These are phyloP conservation scores for Papilio polyxenes DNA, from an alignment of 1,140 invertebrate genomes.

Conservation along the genomic window DNA sequence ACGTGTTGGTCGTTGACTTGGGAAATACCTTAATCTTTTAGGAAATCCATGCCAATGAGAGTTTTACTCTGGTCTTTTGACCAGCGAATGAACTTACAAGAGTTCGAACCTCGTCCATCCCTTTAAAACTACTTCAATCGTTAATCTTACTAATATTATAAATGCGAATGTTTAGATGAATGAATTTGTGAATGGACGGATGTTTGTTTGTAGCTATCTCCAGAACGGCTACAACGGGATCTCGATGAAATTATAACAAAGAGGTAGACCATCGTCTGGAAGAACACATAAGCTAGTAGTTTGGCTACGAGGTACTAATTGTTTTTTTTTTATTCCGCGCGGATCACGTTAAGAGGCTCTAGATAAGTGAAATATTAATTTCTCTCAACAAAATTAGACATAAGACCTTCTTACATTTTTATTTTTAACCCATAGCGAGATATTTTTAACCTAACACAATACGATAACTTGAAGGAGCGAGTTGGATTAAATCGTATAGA, in stretches of 20 bases:
- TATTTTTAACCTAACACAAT: not conserved
- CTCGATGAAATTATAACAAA: no score
- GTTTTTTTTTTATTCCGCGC: no score
- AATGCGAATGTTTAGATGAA: no score
- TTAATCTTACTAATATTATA: not conserved
- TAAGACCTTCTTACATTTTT: no score
- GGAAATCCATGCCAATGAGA: not conserved
- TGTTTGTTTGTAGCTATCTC: no score
- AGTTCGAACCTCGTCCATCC: not conserved
- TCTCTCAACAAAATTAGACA: no score
- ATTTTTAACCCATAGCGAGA: not conserved
- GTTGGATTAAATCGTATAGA: not conserved
- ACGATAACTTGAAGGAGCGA: not conserved
- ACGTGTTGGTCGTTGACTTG: not conserved
- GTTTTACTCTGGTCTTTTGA: not conserved
- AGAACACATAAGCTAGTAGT: not conserved
- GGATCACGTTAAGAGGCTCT: not conserved
- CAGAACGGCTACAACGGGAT: no score
- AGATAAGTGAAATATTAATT: not conserved
- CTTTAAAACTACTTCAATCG: no score
- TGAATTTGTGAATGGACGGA: no score
- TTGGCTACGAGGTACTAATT: not conserved
- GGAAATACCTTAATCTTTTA: not conserved
- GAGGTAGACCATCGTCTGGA: no score
- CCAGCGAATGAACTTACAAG: not conserved